phyloP scores from a whole-genome alignment of 2,797 vertebrate genomes.

The Chromis chromis region DNA sequence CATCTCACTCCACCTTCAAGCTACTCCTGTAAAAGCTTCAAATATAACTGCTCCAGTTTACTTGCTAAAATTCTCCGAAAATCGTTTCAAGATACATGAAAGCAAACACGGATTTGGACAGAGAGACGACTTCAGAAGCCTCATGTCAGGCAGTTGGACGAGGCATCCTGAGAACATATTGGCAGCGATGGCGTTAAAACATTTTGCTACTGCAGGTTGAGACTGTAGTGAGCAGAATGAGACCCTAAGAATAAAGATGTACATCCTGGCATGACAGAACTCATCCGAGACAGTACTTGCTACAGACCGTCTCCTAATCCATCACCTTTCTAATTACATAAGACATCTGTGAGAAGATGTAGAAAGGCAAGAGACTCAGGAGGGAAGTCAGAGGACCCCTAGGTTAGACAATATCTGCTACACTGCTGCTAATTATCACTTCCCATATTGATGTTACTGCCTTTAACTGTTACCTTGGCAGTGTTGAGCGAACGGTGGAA shows the following conservation, averaged over 20 bases:
- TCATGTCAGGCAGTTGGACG: slow-evolving; percentile 61
- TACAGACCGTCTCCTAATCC: slow-evolving; percentile 49
- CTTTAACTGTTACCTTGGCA: slow-evolving; percentile 73
- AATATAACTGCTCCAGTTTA: slow-evolving; percentile 26
- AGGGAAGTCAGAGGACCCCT: slow-evolving; percentile 55
- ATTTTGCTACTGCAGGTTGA: slow-evolving; percentile 62
- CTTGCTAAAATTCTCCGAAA: slow-evolving; percentile 27
- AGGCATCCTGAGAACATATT: slow-evolving; percentile 70
- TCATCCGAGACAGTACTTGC: slow-evolving; percentile 50
- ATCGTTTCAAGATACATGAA: slow-evolving; percentile 37
- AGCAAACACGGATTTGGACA: slow-evolving; percentile 41
- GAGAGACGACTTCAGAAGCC: slow-evolving; percentile 59
- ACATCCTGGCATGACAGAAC: slow-evolving; percentile 58
- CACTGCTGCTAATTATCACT: slow-evolving; percentile 73
- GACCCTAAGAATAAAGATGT: slow-evolving; percentile 50
- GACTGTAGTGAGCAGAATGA: slow-evolving; percentile 56
- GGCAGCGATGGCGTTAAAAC: slow-evolving; percentile 69
- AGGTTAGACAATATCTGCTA: slow-evolving; percentile 68
- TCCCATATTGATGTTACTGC: slow-evolving; percentile 68
- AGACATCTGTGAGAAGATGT: slow-evolving; percentile 56
- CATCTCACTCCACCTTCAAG: slow-evolving; percentile 28
- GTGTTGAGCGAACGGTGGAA: slow-evolving; percentile 61
- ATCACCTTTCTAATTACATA: slow-evolving; percentile 45
- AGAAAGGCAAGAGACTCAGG: slow-evolving; percentile 56
- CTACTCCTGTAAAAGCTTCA: slow-evolving; percentile 40